These are phyloP conservation scores for Yponomeuta malinellus DNA, from an alignment of 2,888 invertebrate genomes.

Conservation along the genomic window DNA sequence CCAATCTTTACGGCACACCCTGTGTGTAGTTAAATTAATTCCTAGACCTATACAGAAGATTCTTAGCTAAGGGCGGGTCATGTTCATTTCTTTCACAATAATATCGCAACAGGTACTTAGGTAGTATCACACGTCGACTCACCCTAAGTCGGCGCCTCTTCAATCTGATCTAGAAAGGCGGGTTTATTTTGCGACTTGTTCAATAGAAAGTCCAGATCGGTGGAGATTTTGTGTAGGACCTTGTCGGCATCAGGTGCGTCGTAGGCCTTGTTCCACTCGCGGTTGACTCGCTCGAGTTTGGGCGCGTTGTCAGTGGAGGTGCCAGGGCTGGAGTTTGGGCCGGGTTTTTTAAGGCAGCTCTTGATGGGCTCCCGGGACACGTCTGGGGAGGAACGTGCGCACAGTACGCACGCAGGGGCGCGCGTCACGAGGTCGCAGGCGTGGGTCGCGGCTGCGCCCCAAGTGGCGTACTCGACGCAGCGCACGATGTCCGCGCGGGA, in stretches of 20 bases:
- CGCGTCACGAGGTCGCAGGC: constrained; percentile 64
- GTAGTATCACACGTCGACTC: not conserved
- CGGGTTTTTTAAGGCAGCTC: constrained; percentile 63
- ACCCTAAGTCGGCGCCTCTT: constrained; percentile 58
- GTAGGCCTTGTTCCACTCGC: constrained; percentile 57
- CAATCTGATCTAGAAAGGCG: constrained; percentile 43
- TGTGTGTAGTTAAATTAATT: not conserved
- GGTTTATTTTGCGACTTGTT: constrained; percentile 63
- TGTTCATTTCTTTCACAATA: not conserved
- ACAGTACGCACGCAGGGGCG: constrained; percentile 37
- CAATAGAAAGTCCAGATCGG: constrained; percentile 87
- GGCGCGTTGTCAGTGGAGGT: constrained; percentile 52
- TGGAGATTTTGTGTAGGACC: constrained; percentile 87
- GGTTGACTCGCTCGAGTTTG: constrained; percentile 54
- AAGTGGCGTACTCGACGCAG: constrained; percentile 59
- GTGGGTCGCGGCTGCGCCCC: constrained; percentile 35
- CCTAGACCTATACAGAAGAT: not conserved
- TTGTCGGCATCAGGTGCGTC: constrained; percentile 70
- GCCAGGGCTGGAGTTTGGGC: constrained; percentile 59
- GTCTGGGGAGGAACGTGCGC: constrained; percentile 51
- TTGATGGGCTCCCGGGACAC: constrained; percentile 61
- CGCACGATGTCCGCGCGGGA: constrained; percentile 67
- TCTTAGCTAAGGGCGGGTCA: not conserved
- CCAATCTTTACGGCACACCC: too few relatives aligned
- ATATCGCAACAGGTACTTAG: not conserved